Base-by-base conservation (phyloP, 2,797 vertebrate species). In the Takifugu ocellatus region DNA sequence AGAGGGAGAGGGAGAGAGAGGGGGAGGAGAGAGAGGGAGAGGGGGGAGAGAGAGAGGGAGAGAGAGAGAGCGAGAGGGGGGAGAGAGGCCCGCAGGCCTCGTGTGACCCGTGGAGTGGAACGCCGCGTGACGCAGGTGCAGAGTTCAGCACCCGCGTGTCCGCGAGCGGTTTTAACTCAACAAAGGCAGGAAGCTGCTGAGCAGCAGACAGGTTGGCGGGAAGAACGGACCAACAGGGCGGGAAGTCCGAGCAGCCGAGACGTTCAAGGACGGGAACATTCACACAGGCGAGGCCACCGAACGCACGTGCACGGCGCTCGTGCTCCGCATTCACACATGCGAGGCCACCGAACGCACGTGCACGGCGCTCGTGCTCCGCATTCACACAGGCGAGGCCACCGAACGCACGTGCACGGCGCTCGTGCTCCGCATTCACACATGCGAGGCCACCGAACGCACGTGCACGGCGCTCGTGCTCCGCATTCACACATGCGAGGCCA, bases 111-210 rank as follows among this genome's bases (percentile, higher is more conserved):
- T 87, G 81, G 87, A 90, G 91, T 83, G 89, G 87, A 90, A 92
- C 90, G 83, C 87, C 76, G 86, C 83, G 89, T 89, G 89, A 91
- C 89, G 90, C 91, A 91, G 90, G 91, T 92, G 90, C 90, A 83
- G 86, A 85, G 88, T 88, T 89, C 87, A 88, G 87, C 83, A 85
- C 84, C 84, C 87, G 82, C 82, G 70, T 90, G 88, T 89, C 90
- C 86, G 87, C 79, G 73, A 90, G 90, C 87, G 76, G 79, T 86
- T 69, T 62, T 59, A 64, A 70, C 71, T 64, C 79, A 68, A 85
- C 84, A 83, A 86, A 84, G 78, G 63, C 69, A 54, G 70, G 63
- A 72, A 72, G 72, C 67, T 72, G 70, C 71, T 39, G 82, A 77
- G 74, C 54, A 27, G 75, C 81, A 62, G 66, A 76, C 80, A 72